Base-by-base conservation (phyloP, 2,113 vertebrate genomes). In the Typhlomys cinereus region DNA sequence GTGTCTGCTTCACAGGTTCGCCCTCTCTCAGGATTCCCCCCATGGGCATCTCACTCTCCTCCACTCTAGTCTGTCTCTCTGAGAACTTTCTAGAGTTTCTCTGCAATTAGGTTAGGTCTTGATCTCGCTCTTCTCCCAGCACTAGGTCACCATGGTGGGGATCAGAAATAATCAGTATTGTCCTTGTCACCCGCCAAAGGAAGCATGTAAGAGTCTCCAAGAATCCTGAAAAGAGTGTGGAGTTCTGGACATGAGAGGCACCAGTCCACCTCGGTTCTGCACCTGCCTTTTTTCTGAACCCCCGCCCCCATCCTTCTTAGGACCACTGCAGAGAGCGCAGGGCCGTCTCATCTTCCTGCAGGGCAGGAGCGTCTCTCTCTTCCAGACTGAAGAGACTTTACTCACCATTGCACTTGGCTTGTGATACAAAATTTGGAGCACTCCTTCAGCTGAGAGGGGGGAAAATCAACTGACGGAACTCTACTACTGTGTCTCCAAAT, bases 401-500 rank as follows among this genome's bases (percentile, higher is more conserved):
- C 15, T 44, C 52, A 69, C 12, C 11, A 61, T n/a, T 76, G 54
- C 31, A 36, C 71, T 52, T 69, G 15, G 39, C 39, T 67, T 76
- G 11, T 44, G 31, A 71, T 69, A 54, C 70, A 84, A 36, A 62
- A 90, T 90, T 95, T 21, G 44, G 66, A 80, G 52, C 64, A 14
- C 36, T 8, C 76, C 46, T 71, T 93, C 0, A 21, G 41, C 46
- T 48, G 48, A 50, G 1, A 34, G 23, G 84, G 23, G 84, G 66
- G 67, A 46, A 89, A 80, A 86, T 62, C 52, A 79, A 39, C 67
- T 39, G 39, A 85, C 34, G 25, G 27, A 9, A 78, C 52, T 61
- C 39, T 85, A 67, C 93, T 44, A n/a, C 52, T 70, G 57, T 31
- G 48, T 91, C 61, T n/a, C 81, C 69, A 93, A 81, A 90, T 74